phyloP scores from a whole-genome alignment of 2,113 vertebrate species.

The Pterocles orientalis region DNA sequence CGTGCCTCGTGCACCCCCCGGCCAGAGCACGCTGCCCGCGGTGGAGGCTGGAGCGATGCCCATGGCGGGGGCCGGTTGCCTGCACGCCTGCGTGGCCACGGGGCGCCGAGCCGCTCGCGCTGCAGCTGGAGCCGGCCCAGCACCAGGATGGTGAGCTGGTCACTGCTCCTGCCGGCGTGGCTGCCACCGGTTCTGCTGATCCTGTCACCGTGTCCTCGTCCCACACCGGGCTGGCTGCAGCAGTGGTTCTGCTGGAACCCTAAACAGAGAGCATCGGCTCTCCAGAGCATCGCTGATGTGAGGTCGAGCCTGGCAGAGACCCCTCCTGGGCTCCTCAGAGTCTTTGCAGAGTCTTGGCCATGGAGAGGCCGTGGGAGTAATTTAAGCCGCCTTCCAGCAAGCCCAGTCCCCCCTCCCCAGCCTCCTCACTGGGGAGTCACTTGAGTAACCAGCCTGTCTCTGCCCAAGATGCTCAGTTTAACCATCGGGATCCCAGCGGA shows the following conservation, averaged over 20 bases:
- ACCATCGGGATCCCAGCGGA: neutral
- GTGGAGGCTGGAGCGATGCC: too few relatives aligned
- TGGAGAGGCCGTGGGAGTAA: neutral
- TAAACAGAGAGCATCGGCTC: rapidly evolving
- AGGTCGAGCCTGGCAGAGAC: neutral
- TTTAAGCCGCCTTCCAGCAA: neutral
- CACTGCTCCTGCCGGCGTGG: neutral
- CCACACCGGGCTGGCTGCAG: neutral
- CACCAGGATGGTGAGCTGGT: neutral
- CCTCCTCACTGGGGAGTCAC: neutral
- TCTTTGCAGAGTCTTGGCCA: neutral
- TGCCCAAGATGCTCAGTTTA: neutral
- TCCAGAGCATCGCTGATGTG: rapidly evolving
- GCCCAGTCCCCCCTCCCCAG: neutral
- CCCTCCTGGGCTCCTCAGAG: neutral
- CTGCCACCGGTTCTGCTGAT: neutral
- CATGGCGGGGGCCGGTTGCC: neutral
- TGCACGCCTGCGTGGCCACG: neutral
- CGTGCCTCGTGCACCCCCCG: neutral
- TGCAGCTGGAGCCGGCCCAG: slow-evolving; percentile 21
- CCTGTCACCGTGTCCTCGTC: rapidly evolving
- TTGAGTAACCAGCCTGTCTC: neutral
- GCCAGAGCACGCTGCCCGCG: too few relatives aligned
- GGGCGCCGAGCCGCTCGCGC: neutral
- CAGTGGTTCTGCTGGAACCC: rapidly evolving